A percentile compares a stretch with the other conserved stretches of the same genome.
Evolutionary conservation across 2,113 vertebrate species (phyloP).

Genomic region (Phalacrocorax aristotelis): DNA sequence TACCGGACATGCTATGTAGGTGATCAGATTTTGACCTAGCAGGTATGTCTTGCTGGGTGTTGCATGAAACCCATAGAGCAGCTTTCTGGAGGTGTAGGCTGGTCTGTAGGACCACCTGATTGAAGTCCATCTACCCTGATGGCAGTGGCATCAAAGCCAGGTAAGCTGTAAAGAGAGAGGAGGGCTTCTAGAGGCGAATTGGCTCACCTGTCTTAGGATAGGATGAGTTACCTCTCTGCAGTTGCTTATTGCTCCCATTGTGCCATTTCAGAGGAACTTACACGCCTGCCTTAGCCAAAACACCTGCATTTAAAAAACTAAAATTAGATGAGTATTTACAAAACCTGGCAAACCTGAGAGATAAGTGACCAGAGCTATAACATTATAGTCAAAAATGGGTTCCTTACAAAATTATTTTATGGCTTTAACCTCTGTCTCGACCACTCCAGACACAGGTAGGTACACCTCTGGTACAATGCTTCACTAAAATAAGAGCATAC

Average conservation of each 20-base stretch:
- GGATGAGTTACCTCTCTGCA: not conserved
- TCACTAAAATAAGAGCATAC: not conserved
- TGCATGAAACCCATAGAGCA: not conserved
- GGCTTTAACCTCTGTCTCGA: not conserved
- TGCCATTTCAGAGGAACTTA: not conserved
- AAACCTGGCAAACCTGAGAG: not conserved
- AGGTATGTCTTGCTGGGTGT: not conserved
- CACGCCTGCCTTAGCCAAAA: not conserved
- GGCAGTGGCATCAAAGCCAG: not conserved
- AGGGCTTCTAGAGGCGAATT: not conserved
- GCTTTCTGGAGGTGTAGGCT: not conserved
- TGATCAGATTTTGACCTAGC: not conserved
- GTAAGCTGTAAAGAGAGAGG: not conserved
- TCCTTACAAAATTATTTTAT: not conserved
- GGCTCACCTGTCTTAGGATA: not conserved
- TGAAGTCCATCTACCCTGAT: not conserved
- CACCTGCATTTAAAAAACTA: not conserved
- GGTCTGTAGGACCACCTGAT: not conserved
- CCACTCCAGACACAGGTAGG: not conserved
- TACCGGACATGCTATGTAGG: fast-evolving
- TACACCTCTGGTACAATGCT: not conserved
- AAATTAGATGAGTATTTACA: not conserved
- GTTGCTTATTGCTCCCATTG: not conserved
- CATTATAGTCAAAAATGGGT: not conserved
- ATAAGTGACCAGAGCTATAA: not conserved